Evolutionary conservation across 1,140 invertebrate genomes (phyloP).

Genomic region (Olivierus martensii): DNA sequence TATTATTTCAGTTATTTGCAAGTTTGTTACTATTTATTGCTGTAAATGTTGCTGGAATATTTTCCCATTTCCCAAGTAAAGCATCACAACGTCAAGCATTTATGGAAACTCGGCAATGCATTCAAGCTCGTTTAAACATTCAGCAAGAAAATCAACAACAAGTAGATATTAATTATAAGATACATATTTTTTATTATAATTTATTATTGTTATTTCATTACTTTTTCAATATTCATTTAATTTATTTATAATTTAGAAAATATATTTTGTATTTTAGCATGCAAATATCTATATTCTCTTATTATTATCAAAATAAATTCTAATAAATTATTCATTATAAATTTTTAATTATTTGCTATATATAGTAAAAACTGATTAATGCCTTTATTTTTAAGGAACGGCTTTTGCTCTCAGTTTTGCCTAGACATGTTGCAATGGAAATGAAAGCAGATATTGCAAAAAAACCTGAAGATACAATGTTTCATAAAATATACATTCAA

Average conservation of each 20-base stretch:
- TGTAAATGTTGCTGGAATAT: conserved; percentile 71
- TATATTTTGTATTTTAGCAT: too few species aligned
- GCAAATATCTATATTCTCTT: too few species aligned
- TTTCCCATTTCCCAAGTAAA: conserved; percentile 85
- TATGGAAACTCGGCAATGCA: conserved; percentile 84
- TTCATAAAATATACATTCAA: conserved; percentile 93
- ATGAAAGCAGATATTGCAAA: conserved; percentile 82
- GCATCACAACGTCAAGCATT: conserved; percentile 82
- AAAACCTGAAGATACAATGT: conserved; percentile 73
- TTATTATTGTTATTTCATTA: background rate
- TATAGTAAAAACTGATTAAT: too few species aligned
- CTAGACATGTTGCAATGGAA: conserved; percentile 87
- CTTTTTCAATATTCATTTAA: too few species aligned
- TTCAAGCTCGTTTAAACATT: conserved; percentile 77
- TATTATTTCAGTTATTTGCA: conserved; percentile 42
- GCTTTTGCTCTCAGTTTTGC: conserved; percentile 72
- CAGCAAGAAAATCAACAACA: conserved; percentile 93
- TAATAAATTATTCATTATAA: too few species aligned
- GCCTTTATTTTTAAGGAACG: conserved; percentile 55
- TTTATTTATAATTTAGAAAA: too few species aligned
- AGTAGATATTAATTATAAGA: conserved; percentile 41
- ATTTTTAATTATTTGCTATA: too few species aligned
- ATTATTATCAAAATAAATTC: too few species aligned
- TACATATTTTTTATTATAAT: background rate
- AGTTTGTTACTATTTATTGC: conserved; percentile 54